These are phyloP conservation scores for Drosophila siamana DNA, from an alignment of 2,888 invertebrate genomes.

Conservation along the genomic window DNA sequence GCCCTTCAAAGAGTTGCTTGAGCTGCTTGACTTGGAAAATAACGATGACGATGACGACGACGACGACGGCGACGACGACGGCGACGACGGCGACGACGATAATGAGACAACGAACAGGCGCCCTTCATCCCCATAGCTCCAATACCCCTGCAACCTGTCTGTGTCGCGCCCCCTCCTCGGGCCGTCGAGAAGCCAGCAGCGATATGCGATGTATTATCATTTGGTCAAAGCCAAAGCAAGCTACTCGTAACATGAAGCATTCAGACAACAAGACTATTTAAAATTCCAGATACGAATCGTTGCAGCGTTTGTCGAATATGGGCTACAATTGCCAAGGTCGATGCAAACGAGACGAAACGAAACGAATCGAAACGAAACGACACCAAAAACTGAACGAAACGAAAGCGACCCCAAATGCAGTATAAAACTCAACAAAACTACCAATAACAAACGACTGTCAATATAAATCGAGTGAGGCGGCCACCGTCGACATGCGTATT, in stretches of 20 bases:
- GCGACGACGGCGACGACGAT: no score
- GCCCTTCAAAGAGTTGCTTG: constrained; percentile 41
- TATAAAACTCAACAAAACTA: constrained; percentile 8
- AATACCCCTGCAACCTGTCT: neutral
- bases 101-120: neutral
- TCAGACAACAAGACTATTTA: constrained; percentile 50
- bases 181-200: constrained; percentile 1
- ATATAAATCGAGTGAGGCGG: constrained; percentile 2
- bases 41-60: neutral
- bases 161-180: neutral
- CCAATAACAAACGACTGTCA: constrained; percentile 8
- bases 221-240: constrained; percentile 13
- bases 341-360: constrained; percentile 38
- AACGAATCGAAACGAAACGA: constrained; percentile 18
- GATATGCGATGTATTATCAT: constrained; percentile 3
- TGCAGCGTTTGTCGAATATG: constrained; percentile 63
- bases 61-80: no score
- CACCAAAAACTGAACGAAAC: constrained; percentile 16
- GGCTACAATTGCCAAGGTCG: constrained; percentile 70
- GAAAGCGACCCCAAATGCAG: constrained; percentile 39
- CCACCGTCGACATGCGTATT: constrained; percentile 24
- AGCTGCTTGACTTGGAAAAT: constrained; percentile 7
- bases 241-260: constrained; percentile 5
- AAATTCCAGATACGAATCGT: constrained; percentile 73
- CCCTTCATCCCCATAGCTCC: neutral